Evolutionary conservation across 2,797 vertebrate species (phyloP).

Genomic region (Anableps anableps): DNA sequence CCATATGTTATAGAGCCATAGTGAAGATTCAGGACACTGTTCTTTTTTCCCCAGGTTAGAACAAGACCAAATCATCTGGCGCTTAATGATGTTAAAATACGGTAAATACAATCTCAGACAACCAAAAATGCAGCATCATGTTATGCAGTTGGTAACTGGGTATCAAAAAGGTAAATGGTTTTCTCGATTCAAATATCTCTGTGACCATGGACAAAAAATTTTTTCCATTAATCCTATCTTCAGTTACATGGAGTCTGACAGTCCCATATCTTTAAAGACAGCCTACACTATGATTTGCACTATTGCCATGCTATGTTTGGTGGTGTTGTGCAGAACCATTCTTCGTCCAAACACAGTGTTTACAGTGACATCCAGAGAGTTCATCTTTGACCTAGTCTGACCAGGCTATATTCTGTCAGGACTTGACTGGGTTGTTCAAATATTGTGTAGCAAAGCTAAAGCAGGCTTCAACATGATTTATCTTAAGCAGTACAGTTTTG

Average conservation of each 20-base stretch:
- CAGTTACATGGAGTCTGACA: background rate
- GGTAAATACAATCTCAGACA: background rate
- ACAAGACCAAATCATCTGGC: background rate
- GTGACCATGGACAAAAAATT: background rate
- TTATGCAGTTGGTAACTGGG: background rate
- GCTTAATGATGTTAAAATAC: background rate
- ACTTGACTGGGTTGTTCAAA: background rate
- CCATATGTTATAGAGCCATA: background rate
- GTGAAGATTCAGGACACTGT: background rate
- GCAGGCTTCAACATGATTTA: background rate
- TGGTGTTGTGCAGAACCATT: background rate
- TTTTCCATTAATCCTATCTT: background rate
- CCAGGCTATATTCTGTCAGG: background rate
- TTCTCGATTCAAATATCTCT: background rate
- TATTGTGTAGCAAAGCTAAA: background rate
- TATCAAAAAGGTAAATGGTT: background rate
- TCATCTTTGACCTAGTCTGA: background rate
- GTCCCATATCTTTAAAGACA: background rate
- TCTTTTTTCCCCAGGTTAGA: background rate
- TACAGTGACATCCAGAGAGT: background rate
- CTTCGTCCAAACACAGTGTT: background rate
- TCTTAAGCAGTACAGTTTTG: background rate
- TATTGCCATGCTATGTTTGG: background rate
- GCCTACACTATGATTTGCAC: background rate
- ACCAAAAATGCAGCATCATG: background rate